Evolutionary conservation across 2,797 vertebrate genomes (phyloP), one percentile per base, ranked within the genome.

Genomic region (Trematomus bernacchii): DNA sequence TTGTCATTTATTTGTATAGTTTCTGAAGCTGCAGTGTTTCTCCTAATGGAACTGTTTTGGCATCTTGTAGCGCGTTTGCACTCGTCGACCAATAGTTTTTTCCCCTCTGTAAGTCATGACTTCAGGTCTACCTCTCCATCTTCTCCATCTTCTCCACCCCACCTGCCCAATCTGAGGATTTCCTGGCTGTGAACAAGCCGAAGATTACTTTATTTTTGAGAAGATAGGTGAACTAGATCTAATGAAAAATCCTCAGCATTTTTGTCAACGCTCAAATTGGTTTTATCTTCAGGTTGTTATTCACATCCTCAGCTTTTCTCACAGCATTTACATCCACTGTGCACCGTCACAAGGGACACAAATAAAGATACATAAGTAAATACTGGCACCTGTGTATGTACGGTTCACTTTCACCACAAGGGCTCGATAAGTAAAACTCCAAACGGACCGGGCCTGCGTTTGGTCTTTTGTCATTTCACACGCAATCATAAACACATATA

Each of bases 341-440:
- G 21, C 67, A 65, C 51, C 8, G 3, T 30, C 15, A 57, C 37
- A 68, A 55, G 44, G 47, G 40, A 16, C 13, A 53, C 46, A 60
- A 76, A 78, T 42, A 63, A 68, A 71, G 57, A 68, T 55, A 66
- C 64, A 59, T 33, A 72, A 77, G 63, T 80, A 65, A 82, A 76
- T 67, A 76, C 60, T 11, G 54, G 71, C 76, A 86, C 76, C 80
- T 83, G 63, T 66, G 66, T 67, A 76, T 67, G 50, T 79, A 69
- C 30, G 54, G 69, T 74, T 81, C 73, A 76, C 52, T 42, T 30
- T 66, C 85, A 83, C 79, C 85, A 80, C 60, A 68, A 71, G 48
- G 82, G 78, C 84, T 87, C 71, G 77, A 85, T 51, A 73, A 37
- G 10, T 85, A 85, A 88, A 84, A 89, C 82, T 83, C 69, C 16